Evolutionary conservation across 2,113 vertebrate genomes (phyloP), one percentile per base, ranked within the genome.

Genomic region (Promerops cafer): DNA sequence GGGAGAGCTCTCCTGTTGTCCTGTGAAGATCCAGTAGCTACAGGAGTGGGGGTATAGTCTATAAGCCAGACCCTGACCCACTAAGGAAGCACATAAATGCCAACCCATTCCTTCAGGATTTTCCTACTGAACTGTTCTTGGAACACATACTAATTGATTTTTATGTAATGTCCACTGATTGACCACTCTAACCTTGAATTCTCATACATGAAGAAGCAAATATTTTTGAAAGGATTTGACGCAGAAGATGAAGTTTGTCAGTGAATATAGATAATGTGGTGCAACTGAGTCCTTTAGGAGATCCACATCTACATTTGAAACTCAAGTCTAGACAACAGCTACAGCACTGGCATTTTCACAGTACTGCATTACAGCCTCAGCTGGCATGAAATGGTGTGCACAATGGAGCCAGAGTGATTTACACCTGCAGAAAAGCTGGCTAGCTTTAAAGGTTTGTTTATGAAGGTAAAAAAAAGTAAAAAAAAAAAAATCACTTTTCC

Each of bases 361-460:
- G 26, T 53, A 83, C 27, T 71, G 26, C 70, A 33, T 90, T 96
- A 80, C 10, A 86, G 75, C 30, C 31, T 94, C 78, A 87, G 53
- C 37, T 94, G 70, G 80, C 44, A 66, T 70, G 83, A 93, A 96
- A 90, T 66, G 40, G n/a, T 27, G 63, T 78, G 42, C 82, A 78
- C 52, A 76, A 44, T 30, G 60, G 52, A 90, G 64, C 76, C 71
- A 61, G 64, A 47, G 56, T 95, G 90, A 95, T 92, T 96, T 95
- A 91, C 80, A 96, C 76, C 90, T 87, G 94, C 79, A 86, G 92
- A 94, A 97, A 88, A 81, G 52, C 64, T 88, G 79, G 52, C 54
- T 87, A 50, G 63, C 26, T 93, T 78, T 60, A 86, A 89, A 93
- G 49, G 54, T 72, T 95, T 75, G 56, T 75, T 94, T 90, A 90